These are phyloP conservation scores for Caenorhabditis sp. DNA, from an alignment of 2,888 invertebrate species.

Conservation along the genomic window DNA sequence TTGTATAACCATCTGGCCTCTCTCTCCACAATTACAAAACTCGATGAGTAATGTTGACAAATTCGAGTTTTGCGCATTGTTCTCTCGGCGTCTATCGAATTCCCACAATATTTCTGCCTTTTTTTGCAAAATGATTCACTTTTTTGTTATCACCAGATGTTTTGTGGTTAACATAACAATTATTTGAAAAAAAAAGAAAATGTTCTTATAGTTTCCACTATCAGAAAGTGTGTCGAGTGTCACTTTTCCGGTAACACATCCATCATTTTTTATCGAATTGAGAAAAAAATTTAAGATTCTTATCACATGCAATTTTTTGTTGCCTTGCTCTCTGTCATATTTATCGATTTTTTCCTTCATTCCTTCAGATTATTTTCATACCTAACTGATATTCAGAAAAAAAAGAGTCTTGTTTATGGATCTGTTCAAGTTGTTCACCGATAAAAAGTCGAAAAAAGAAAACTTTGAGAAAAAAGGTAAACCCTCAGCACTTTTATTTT, in stretches of 20 bases:
- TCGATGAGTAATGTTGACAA: slow-evolving; percentile 1
- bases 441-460: slow-evolving; percentile 20
- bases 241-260: neutral
- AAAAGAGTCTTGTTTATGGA: slow-evolving; percentile 12
- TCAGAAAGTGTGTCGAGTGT: neutral
- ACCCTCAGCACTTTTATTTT: neutral
- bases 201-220: no score
- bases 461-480: slow-evolving; percentile 17
- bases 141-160: neutral
- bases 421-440: slow-evolving; percentile 26
- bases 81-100: neutral
- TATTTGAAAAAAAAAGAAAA: no score
- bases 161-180: neutral
- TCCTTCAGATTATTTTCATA: neutral
- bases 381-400: neutral
- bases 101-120: neutral
- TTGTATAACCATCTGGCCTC: neutral
- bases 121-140: neutral
- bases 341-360: neutral
- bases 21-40: neutral
- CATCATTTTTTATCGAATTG: neutral
- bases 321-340: neutral
- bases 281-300: neutral
- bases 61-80: slow-evolving; percentile 1
- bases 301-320: neutral